Evolutionary conservation across 2,113 vertebrate species (phyloP).

Genomic region (Halichoeres trimaculatus): DNA sequence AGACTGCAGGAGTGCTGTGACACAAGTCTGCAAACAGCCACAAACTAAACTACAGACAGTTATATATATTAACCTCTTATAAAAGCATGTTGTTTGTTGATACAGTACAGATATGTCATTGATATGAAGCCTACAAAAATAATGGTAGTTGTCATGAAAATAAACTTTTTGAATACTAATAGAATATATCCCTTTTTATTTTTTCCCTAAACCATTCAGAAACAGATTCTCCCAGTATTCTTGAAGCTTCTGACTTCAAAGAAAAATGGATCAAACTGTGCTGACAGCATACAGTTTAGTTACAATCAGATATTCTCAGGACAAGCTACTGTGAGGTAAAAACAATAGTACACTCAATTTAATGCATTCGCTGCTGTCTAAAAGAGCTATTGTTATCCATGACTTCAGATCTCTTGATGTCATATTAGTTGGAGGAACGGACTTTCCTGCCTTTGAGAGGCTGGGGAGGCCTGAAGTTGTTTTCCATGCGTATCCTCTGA

Average conservation of each 20-base stretch:
- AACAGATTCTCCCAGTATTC: not conserved
- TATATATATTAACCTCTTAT: not conserved
- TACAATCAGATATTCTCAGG: slow-evolving; percentile 20
- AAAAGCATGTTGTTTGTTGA: slow-evolving; percentile 3
- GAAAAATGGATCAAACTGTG: slow-evolving; percentile 7
- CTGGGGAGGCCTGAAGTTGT: slow-evolving; percentile 95
- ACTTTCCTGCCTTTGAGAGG: slow-evolving; percentile 92
- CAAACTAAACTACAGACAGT: not conserved
- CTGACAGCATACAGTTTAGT: slow-evolving; percentile 6
- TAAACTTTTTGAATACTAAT: not conserved
- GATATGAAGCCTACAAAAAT: not conserved
- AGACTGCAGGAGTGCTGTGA: slow-evolving; percentile 14
- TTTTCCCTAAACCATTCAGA: not conserved
- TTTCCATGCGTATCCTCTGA: slow-evolving; percentile 90
- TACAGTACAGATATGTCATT: not conserved
- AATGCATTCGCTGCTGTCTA: slow-evolving; percentile 35
- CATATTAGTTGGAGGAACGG: slow-evolving; percentile 86
- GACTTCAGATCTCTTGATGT: slow-evolving; percentile 33
- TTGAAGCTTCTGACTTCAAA: slow-evolving; percentile 6
- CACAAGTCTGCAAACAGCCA: slow-evolving; percentile 24
- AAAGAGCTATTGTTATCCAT: slow-evolving; percentile 5
- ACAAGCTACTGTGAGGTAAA: slow-evolving; percentile 24
- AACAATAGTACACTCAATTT: slow-evolving; percentile 24
- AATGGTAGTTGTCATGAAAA: not conserved
- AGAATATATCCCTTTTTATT: slow-evolving; percentile 13